Evolutionary conservation across 2,113 vertebrate genomes (phyloP).

Genomic region (Labrus mixtus): DNA sequence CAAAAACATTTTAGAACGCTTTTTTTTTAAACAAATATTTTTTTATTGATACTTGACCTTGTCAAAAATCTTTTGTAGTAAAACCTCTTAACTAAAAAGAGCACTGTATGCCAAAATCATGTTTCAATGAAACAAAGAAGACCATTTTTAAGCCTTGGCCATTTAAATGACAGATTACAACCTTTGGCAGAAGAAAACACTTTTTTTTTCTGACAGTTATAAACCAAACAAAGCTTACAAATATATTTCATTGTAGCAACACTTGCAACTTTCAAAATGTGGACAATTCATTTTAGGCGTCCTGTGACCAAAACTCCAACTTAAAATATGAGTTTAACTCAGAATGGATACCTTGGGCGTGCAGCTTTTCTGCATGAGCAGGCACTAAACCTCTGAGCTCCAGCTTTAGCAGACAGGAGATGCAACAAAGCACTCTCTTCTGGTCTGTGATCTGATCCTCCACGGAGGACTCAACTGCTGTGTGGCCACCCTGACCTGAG

Average conservation of each 20-base stretch:
- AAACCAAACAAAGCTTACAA: slow-evolving; percentile 64
- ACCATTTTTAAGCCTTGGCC: slow-evolving; percentile 66
- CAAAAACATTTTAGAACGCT: slow-evolving; percentile 39
- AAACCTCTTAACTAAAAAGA: slow-evolving; percentile 61
- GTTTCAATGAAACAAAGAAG: slow-evolving; percentile 62
- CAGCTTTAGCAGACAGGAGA: slow-evolving; percentile 26
- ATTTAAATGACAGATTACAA: slow-evolving; percentile 56
- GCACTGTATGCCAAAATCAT: slow-evolving; percentile 53
- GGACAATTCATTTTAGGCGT: slow-evolving; percentile 45
- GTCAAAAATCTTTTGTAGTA: slow-evolving; percentile 42
- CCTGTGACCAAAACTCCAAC: slow-evolving; percentile 48
- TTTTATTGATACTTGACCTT: slow-evolving; percentile 15
- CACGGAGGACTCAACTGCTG: slow-evolving; percentile 25
- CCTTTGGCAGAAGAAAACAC: slow-evolving; percentile 65
- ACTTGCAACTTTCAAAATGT: slow-evolving; percentile 38
- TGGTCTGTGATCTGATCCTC: slow-evolving; percentile 44
- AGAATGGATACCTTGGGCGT: slow-evolving; percentile 37
- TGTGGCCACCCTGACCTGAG: slow-evolving; percentile 55
- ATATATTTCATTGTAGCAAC: slow-evolving; percentile 53
- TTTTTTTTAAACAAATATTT: slow-evolving; percentile 28
- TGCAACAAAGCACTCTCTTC: slow-evolving; percentile 39
- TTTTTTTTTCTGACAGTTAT: slow-evolving; percentile 41
- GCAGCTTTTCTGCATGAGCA: slow-evolving; percentile 55
- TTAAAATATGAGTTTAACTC: slow-evolving; percentile 49
- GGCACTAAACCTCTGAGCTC: slow-evolving; percentile 47